phyloP scores from a whole-genome alignment of 2,113 vertebrate species.

The Catagonus wagneri region DNA sequence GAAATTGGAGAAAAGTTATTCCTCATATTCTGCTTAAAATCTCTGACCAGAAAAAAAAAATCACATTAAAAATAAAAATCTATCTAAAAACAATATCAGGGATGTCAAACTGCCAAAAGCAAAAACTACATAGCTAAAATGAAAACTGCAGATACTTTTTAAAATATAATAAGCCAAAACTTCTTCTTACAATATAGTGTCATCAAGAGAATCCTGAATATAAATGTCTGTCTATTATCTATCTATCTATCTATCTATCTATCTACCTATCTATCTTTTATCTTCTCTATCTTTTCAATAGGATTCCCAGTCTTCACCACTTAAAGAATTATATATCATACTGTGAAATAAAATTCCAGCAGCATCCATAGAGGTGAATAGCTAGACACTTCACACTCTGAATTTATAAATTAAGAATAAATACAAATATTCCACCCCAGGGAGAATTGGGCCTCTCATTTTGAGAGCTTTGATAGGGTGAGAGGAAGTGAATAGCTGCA shows the following conservation, averaged over 20 bases:
- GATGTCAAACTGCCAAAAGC: constrained; percentile 43
- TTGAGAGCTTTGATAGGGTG: not conserved
- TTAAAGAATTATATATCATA: not conserved
- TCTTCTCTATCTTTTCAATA: not conserved
- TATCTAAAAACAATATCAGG: constrained; percentile 48
- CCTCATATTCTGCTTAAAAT: constrained; percentile 34
- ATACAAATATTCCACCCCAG: not conserved
- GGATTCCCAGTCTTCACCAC: not conserved
- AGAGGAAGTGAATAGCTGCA: not conserved
- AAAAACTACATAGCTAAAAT: constrained; percentile 55
- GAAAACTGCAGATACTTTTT: constrained; percentile 10
- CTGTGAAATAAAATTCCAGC: not conserved
- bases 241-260: not conserved
- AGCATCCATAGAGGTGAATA: not conserved
- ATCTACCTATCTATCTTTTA: not conserved
- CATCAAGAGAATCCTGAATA: not conserved
- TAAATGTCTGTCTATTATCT: not conserved
- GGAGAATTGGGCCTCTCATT: not conserved
- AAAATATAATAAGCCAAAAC: constrained; percentile 34
- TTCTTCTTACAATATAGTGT: not conserved
- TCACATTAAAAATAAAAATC: constrained; percentile 47
- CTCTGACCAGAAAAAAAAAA: not conserved
- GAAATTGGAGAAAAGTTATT: not conserved
- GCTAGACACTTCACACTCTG: not conserved
- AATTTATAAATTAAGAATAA: not conserved